phyloP scores from a whole-genome alignment of 2,797 vertebrate genomes.

The Gallinago solitaria region DNA sequence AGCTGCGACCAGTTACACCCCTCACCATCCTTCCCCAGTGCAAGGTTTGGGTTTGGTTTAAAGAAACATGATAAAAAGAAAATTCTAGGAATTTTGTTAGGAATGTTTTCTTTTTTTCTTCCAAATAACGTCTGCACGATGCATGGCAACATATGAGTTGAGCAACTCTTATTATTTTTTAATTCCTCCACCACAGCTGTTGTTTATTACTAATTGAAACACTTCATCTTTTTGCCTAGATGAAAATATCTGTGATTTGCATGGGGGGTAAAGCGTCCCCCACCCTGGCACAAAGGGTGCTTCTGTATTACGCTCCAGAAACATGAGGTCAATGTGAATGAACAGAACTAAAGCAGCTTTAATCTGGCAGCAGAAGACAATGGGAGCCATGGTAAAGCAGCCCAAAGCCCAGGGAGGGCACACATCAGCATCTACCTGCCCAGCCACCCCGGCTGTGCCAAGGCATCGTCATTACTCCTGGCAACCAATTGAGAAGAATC shows the following conservation, averaged over 20 bases:
- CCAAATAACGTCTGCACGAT: neutral
- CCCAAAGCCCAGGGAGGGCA: neutral
- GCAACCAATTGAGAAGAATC: neutral
- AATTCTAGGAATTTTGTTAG: neutral
- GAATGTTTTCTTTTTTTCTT: neutral
- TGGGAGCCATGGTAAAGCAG: neutral
- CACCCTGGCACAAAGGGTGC: neutral
- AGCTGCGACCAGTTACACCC: fast-evolving
- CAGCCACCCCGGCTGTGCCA: neutral
- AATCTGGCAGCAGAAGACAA: neutral
- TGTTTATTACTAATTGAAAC: constrained; percentile 45
- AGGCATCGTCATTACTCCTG: neutral
- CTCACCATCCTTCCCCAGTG: neutral
- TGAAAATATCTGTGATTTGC: neutral
- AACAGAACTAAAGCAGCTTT: neutral
- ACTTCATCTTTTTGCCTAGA: neutral
- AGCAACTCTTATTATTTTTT: constrained; percentile 34
- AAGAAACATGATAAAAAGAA: neutral
- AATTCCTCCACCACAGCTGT: constrained; percentile 9
- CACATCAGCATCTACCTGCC: fast-evolving
- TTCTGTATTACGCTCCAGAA: neutral
- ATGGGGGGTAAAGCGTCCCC: neutral
- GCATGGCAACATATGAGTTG: neutral
- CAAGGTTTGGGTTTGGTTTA: neutral
- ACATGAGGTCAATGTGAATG: fast-evolving